phyloP scores from a whole-genome alignment of 2,113 vertebrate species.

The Salvelinus sp. region DNA sequence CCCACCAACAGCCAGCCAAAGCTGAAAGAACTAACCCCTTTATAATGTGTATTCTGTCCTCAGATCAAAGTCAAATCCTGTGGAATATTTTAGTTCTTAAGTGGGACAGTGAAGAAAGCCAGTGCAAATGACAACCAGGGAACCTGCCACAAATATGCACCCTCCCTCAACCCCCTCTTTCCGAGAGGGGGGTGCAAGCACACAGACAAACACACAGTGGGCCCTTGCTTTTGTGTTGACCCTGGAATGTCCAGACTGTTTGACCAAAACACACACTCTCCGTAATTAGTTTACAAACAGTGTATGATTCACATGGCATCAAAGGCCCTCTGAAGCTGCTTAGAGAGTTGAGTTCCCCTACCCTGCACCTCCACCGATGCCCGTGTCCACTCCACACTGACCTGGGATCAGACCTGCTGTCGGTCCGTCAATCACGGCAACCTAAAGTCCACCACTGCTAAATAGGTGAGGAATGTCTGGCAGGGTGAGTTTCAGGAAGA shows the following conservation, averaged over 20 bases:
- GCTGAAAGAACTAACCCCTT: slow-evolving; percentile 12
- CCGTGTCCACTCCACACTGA: not conserved
- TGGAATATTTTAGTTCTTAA: slow-evolving; percentile 25
- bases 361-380: not conserved
- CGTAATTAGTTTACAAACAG: slow-evolving; percentile 64
- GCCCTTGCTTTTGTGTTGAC: slow-evolving; percentile 51
- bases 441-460: not conserved
- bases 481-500: not conserved
- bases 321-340: slow-evolving; percentile 50
- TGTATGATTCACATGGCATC: slow-evolving; percentile 66
- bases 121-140: slow-evolving; percentile 16
- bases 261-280: slow-evolving; percentile 68
- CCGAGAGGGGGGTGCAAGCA: slow-evolving; percentile 49
- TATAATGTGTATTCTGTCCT: slow-evolving; percentile 25
- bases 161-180: slow-evolving; percentile 15
- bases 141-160: slow-evolving; percentile 14
- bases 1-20: not conserved
- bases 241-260: slow-evolving; percentile 66
- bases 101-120: slow-evolving; percentile 36
- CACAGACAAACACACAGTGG: slow-evolving; percentile 24
- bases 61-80: slow-evolving; percentile 15
- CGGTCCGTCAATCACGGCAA: slow-evolving; percentile 6
- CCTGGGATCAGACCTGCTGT: slow-evolving; percentile 10
- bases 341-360: not conserved
- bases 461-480: slow-evolving; percentile 1